phyloP scores from a whole-genome alignment of 2,888 invertebrate species.

The Tiphia femorata region DNA sequence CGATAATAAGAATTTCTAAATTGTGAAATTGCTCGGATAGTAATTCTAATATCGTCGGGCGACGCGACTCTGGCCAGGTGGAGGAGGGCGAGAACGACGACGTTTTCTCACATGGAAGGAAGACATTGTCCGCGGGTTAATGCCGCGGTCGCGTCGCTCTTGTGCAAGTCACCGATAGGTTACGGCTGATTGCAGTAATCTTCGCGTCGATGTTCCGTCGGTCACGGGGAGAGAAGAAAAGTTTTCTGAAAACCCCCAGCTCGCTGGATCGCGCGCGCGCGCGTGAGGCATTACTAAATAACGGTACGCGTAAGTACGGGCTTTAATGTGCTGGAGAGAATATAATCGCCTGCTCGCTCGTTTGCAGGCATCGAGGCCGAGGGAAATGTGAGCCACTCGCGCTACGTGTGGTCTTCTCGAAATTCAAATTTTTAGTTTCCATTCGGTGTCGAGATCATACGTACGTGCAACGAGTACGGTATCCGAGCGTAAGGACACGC shows the following conservation, averaged over 20 bases:
- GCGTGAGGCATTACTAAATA: conserved; percentile 44
- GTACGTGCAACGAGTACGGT: too few species aligned
- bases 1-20: not conserved
- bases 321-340: conserved; percentile 40
- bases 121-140: conserved; percentile 42
- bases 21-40: not conserved
- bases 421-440: too few species aligned
- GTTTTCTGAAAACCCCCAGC: not conserved
- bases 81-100: conserved; percentile 7
- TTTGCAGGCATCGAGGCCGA: too few species aligned
- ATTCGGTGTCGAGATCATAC: too few species aligned
- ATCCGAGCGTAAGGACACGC: too few species aligned
- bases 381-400: too few species aligned
- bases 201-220: conserved; percentile 38
- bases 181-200: conserved; percentile 49
- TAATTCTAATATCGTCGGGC: not conserved
- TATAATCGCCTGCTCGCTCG: conserved; percentile 31
- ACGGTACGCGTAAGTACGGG: conserved; percentile 47
- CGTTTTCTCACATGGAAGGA: conserved; percentile 20
- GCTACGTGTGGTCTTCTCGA: too few species aligned
- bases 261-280: conserved; percentile 30
- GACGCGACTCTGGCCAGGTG: not conserved
- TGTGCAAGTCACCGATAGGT: conserved; percentile 45
- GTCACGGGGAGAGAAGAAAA: not conserved
- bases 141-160: conserved; percentile 39